These are phyloP conservation scores for Ooceraea biroi DNA, from an alignment of 1,140 invertebrate genomes.

Conservation along the genomic window DNA sequence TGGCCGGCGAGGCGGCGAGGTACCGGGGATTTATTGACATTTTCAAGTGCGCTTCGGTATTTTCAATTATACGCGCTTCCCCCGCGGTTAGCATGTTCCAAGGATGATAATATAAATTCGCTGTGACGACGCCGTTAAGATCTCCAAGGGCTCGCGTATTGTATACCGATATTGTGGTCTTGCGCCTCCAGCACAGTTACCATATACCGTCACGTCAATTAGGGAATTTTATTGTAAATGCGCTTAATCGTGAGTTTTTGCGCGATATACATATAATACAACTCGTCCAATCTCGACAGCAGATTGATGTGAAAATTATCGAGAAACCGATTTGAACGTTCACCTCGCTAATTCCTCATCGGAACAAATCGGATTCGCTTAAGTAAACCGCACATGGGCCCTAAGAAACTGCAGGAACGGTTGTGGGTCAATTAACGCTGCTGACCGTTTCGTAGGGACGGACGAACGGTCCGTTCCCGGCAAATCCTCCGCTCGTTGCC, in stretches of 20 bases:
- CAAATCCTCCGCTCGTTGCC: constrained; percentile 29
- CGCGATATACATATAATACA: not conserved
- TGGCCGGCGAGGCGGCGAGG: constrained; percentile 7
- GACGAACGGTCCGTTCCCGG: constrained; percentile 1
- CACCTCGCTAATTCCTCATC: not conserved
- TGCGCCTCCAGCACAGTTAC: too few species aligned
- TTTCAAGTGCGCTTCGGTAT: constrained; percentile 68
- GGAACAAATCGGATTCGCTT: not conserved
- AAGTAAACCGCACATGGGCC: not conserved
- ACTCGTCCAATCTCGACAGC: not conserved
- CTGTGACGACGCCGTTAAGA: constrained; percentile 19
- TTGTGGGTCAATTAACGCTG: not conserved
- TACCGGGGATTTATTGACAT: constrained; percentile 72
- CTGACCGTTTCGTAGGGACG: not conserved
- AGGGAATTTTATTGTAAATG: constrained; percentile 3
- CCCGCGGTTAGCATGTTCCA: not conserved
- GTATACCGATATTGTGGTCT: too few species aligned
- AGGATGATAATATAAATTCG: constrained; percentile 53
- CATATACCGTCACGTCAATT: not conserved
- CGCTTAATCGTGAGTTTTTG: not conserved
- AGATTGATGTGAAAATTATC: constrained; percentile 22
- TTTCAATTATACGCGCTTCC: constrained; percentile 65
- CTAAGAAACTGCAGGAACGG: not conserved
- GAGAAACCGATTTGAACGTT: not conserved
- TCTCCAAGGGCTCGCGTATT: not conserved